These are phyloP conservation scores for Poeciliopsis occidentalis DNA, from an alignment of 2,113 vertebrate species.

Conservation along the genomic window DNA sequence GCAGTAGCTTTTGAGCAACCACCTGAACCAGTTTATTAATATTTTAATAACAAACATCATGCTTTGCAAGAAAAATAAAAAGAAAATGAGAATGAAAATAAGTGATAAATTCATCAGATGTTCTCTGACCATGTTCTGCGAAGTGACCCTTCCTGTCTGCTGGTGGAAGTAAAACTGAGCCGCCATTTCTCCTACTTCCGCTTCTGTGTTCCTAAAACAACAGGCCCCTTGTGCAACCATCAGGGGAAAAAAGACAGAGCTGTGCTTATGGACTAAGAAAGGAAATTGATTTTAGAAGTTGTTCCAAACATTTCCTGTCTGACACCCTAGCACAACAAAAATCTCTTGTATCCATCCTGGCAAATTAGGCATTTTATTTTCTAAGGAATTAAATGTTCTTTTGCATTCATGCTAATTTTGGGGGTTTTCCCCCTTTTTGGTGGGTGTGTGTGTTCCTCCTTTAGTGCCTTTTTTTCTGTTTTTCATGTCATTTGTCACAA, in stretches of 20 bases:
- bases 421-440: background rate
- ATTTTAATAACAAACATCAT: background rate
- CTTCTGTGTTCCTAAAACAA: slow-evolving; percentile 12
- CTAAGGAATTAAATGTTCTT: background rate
- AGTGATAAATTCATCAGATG: background rate
- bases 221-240: slow-evolving; percentile 24
- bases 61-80: background rate
- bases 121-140: background rate
- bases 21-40: background rate
- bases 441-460: too few species aligned
- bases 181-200: slow-evolving; percentile 15
- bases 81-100: too few species aligned
- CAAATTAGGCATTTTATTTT: background rate
- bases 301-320: background rate
- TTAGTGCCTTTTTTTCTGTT: background rate
- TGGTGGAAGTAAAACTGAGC: slow-evolving; percentile 14
- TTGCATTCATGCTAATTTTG: too few species aligned
- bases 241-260: slow-evolving; percentile 7
- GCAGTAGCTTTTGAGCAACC: too few species aligned
- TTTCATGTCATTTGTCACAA: background rate
- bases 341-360: background rate
- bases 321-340: too few species aligned
- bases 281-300: background rate
- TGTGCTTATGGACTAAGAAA: background rate
- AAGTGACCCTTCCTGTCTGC: background rate